Evolutionary conservation across 2,797 vertebrate genomes (phyloP).

Genomic region (Siniperca undulata): DNA sequence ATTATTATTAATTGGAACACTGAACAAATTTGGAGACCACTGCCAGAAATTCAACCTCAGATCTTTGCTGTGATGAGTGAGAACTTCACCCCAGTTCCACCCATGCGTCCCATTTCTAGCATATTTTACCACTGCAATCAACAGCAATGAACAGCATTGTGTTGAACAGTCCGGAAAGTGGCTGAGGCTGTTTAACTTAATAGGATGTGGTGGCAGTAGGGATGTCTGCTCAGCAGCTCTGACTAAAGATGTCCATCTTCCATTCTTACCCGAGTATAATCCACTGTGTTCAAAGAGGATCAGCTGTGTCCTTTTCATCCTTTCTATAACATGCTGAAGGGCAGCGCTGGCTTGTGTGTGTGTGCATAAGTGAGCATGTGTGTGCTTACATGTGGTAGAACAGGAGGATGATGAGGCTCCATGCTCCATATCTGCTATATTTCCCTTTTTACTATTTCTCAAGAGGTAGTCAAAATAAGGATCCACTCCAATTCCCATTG

Average conservation of each 20-base stretch:
- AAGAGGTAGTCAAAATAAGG: constrained; percentile 54
- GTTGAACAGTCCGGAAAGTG: constrained; percentile 19
- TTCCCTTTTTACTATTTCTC: constrained; percentile 66
- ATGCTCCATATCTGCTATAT: constrained; percentile 62
- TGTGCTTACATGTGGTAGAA: neutral
- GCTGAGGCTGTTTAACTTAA: constrained; percentile 57
- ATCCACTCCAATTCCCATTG: constrained; percentile 47
- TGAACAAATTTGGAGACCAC: neutral
- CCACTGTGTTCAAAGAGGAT: constrained; percentile 35
- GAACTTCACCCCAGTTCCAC: constrained; percentile 3
- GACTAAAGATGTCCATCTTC: constrained; percentile 25
- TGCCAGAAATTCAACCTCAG: neutral
- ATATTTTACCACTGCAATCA: constrained; percentile 17
- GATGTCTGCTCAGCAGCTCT: constrained; percentile 56
- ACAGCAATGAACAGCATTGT: constrained; percentile 35
- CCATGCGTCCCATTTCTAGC: constrained; percentile 5
- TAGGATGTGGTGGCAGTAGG: constrained; percentile 43
- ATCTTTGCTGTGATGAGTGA: constrained; percentile 9
- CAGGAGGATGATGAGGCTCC: constrained; percentile 35
- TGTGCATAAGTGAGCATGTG: neutral
- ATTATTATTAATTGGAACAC: neutral
- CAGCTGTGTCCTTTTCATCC: constrained; percentile 42
- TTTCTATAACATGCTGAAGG: constrained; percentile 35
- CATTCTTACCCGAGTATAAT: constrained; percentile 29
- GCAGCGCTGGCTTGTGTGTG: neutral